Evolutionary conservation across 2,888 invertebrate species (phyloP).

Genomic region (Andrena bicolor): DNA sequence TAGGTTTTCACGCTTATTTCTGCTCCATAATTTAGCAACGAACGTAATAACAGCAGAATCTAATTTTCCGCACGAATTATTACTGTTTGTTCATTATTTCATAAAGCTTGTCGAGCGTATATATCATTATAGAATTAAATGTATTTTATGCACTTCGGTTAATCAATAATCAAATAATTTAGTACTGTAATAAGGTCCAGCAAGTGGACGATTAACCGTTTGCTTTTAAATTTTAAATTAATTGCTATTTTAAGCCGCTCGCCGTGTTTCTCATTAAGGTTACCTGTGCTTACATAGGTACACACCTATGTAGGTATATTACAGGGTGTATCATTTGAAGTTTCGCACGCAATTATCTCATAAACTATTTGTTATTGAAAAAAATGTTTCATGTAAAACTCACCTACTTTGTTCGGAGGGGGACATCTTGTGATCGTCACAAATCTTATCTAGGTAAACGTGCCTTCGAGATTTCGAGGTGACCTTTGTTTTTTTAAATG

Average conservation of each 20-base stretch:
- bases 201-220: background rate
- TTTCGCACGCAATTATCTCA: no score
- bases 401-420: no score
- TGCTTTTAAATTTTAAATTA: background rate
- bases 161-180: slow-evolving; percentile 1
- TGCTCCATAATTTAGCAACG: background rate
- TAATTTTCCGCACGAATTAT: slow-evolving; percentile 2
- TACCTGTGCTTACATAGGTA: background rate
- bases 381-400: no score
- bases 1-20: background rate
- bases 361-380: no score
- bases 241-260: background rate
- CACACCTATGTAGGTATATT: background rate
- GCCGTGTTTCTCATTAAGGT: background rate
- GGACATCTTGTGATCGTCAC: no score
- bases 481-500: no score
- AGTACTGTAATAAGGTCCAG: background rate
- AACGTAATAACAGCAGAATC: background rate
- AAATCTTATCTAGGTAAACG: no score
- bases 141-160: slow-evolving; percentile 2
- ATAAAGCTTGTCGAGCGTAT: background rate
- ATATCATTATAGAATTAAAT: background rate
- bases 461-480: no score
- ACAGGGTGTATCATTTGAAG: no score
- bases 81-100: slow-evolving; percentile 1